Base-by-base conservation (phyloP, 2,888 invertebrate genomes). In the Branchellion lobata region DNA sequence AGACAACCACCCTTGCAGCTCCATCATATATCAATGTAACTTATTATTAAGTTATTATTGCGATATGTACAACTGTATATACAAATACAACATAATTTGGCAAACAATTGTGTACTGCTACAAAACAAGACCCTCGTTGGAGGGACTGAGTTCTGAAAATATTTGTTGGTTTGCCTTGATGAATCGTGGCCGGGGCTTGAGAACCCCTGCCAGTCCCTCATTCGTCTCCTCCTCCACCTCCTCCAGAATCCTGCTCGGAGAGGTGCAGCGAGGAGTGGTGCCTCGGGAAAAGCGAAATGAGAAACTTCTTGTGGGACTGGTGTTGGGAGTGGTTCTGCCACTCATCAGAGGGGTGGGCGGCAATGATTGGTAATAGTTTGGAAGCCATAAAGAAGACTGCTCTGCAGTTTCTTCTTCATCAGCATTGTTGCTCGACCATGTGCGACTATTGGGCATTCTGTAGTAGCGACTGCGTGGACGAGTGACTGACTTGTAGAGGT, bases 331-430 rank as follows among this genome's bases (percentile, higher is more conserved):
- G 14, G 80, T 79, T 11, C 72, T 69, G 29, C 81, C 77, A 57
- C 82, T 82, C 51, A 79, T 73, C 1, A 82, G 78, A 0, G 83
- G 83, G n/a, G 83, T 82, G 14, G 81, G 81, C 8, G 83, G 83
- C 5, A 83, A 75, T 0, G 82, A 82, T 75, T 81, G 81, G 71
- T 69, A 69, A 27, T 71, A 71, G 1, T 68, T n/a, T n/a, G 61
- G 77, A 33, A 57, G 33, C 77, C 77, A 77, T 18, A 11, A 18
- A 21, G 72, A 72, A 8, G 29, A 14, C 14, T 18, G 36, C 5
- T 21, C 47, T 27, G 27, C 29, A 29, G 24, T 53, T 24, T 40
- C 29, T 14, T 40, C 71, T 11, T 69, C 78, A 14, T 18, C 74
- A n/a, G 53, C 74, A n/a, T n/a, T n/a, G 65, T 80, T 78, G 36